Conservation (phyloP, 1,140 invertebrate genomes). For the Nymphalis io region DNA sequence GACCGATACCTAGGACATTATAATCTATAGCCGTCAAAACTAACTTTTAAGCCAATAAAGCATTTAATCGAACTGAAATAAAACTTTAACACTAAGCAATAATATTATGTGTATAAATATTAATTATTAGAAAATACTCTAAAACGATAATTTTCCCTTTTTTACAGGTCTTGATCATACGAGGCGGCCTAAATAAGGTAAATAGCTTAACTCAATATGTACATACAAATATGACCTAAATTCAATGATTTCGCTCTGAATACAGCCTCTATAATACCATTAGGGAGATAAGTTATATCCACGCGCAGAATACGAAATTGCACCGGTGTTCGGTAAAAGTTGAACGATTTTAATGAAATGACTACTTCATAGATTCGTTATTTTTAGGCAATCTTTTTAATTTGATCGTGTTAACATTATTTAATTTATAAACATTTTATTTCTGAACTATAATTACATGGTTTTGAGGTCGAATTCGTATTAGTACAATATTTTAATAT, state of each 20-base stretch:
- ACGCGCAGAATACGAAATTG: not conserved
- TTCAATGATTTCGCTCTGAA: not conserved
- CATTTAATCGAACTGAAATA: too few relatives aligned
- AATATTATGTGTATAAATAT: too few relatives aligned
- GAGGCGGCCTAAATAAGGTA: not conserved
- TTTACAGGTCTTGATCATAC: not conserved
- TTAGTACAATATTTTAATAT: too few relatives aligned
- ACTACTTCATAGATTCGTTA: not conserved
- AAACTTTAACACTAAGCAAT: too few relatives aligned
- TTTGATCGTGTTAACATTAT: not conserved
- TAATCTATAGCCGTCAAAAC: too few relatives aligned
- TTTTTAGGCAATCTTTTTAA: not conserved
- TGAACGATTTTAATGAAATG: conserved; percentile 18
- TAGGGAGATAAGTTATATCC: conserved; percentile 8
- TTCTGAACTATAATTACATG: not conserved
- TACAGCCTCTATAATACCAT: conserved; percentile 10
- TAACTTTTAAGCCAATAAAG: too few relatives aligned
- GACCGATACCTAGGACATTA: too few relatives aligned
- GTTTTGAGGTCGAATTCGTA: too few relatives aligned
- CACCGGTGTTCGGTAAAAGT: conserved; percentile 1
- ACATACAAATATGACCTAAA: too few relatives aligned
- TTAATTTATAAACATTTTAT: not conserved
- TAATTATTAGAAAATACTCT: too few relatives aligned
- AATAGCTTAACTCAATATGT: not conserved
- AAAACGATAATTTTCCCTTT: too few relatives aligned